Evolutionary conservation across 2,113 vertebrate species (phyloP).

Genomic region (Variabilichromis moorii): DNA sequence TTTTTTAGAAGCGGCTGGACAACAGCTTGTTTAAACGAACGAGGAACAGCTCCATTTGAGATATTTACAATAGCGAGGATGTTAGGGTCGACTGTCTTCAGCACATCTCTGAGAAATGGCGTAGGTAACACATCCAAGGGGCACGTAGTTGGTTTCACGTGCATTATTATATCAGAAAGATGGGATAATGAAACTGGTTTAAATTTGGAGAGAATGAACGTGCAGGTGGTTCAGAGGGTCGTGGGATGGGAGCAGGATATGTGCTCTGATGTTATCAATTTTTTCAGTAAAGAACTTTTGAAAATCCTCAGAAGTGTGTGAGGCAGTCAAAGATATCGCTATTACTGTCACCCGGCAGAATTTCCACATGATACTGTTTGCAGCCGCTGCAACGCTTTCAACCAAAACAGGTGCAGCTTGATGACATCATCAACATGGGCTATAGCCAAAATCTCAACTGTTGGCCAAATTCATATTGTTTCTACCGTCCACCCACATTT

Average conservation of each 20-base stretch:
- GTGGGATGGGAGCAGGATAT: background rate
- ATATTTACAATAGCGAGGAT: background rate
- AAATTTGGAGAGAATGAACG: background rate
- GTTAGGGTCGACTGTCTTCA: rapidly evolving
- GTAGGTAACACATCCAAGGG: background rate
- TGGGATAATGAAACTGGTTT: background rate
- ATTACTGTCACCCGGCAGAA: rapidly evolving
- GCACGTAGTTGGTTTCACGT: background rate
- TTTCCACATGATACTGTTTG: background rate
- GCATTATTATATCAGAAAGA: background rate
- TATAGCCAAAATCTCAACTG: background rate
- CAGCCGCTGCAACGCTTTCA: background rate
- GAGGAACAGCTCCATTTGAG: background rate
- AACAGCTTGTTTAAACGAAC: background rate
- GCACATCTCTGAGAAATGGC: background rate
- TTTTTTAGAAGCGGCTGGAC: background rate
- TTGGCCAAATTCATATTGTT: background rate
- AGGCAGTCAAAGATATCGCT: background rate
- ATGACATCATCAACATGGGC: background rate
- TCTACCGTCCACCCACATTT: background rate
- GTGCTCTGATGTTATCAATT: background rate
- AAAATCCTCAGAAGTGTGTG: background rate
- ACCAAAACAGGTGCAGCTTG: background rate
- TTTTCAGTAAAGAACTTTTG: background rate
- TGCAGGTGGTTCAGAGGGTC: rapidly evolving